Conservation (phyloP, 2,888 invertebrate genomes). For the Lithodes maja region DNA sequence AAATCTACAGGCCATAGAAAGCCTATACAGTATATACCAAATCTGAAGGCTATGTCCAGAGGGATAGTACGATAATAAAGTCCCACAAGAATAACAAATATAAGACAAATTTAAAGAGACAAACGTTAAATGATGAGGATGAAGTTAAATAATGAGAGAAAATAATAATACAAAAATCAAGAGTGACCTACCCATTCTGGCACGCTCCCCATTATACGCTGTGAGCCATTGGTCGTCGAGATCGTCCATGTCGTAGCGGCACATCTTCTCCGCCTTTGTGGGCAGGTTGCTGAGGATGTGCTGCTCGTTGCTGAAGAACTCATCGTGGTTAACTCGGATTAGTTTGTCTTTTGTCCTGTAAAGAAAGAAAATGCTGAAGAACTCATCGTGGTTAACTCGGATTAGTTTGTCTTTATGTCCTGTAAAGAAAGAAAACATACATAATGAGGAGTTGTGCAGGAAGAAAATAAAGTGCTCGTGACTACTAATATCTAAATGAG, state of each 20-base stretch:
- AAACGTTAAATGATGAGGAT: neutral
- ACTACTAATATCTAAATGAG: no score
- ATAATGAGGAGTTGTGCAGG: no score
- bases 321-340: conserved; percentile 92
- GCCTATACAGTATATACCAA: no score
- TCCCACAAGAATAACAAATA: neutral
- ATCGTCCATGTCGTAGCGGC: conserved; percentile 96
- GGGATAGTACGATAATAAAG: neutral
- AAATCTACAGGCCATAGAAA: no score
- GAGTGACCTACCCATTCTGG: conserved; percentile 76
- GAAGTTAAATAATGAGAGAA: neutral
- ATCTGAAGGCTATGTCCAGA: no score
- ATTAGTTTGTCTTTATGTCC: conserved; percentile 92
- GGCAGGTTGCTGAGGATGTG: conserved; percentile 91
- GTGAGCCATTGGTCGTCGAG: conserved; percentile 93
- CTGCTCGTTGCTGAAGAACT: conserved; percentile 86
- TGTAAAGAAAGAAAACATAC: conserved; percentile 68
- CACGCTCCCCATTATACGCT: conserved; percentile 90
- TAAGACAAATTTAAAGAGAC: neutral
- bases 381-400: conserved; percentile 87
- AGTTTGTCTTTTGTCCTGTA: conserved; percentile 88
- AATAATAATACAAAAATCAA: conserved; percentile 2
- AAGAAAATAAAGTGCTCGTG: no score
- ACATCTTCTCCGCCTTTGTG: conserved; percentile 91
- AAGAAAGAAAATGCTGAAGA: neutral